Conservation (phyloP, 2,888 invertebrate genomes). For the Nezara viridula region DNA sequence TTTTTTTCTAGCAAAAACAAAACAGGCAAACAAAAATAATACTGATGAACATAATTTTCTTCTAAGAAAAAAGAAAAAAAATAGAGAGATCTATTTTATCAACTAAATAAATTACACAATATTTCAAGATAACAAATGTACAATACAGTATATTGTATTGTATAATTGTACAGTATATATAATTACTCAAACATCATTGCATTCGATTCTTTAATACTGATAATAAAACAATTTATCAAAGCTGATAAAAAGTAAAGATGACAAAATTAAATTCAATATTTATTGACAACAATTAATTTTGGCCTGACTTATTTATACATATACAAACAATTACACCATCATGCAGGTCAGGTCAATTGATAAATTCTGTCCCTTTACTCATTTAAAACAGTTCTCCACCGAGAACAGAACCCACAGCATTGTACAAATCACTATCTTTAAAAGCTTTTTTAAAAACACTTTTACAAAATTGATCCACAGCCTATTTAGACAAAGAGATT, state of each 20-base stretch:
- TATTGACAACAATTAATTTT: not conserved
- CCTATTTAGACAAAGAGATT: not conserved
- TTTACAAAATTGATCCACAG: slow-evolving; percentile 10
- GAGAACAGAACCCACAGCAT: not conserved
- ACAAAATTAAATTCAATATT: not conserved
- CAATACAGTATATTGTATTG: too few species aligned
- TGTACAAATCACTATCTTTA: not conserved
- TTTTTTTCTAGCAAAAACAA: not conserved
- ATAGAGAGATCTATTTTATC: too few species aligned
- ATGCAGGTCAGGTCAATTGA: not conserved
- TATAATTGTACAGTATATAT: not conserved
- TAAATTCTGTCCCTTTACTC: not conserved
- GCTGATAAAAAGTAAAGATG: not conserved
- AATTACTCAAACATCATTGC: not conserved
- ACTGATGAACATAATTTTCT: not conserved
- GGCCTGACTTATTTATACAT: not conserved
- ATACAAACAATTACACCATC: not conserved
- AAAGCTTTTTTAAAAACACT: not conserved
- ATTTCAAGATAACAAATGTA: not conserved
- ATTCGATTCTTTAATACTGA: not conserved
- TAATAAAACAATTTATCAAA: not conserved
- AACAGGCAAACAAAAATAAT: not conserved
- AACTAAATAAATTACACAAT: not conserved
- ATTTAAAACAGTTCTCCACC: not conserved
- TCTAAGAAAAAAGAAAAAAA: not conserved